Conservation (phyloP, 2,797 vertebrate species). For the Tympanoctomys barrerae region DNA sequence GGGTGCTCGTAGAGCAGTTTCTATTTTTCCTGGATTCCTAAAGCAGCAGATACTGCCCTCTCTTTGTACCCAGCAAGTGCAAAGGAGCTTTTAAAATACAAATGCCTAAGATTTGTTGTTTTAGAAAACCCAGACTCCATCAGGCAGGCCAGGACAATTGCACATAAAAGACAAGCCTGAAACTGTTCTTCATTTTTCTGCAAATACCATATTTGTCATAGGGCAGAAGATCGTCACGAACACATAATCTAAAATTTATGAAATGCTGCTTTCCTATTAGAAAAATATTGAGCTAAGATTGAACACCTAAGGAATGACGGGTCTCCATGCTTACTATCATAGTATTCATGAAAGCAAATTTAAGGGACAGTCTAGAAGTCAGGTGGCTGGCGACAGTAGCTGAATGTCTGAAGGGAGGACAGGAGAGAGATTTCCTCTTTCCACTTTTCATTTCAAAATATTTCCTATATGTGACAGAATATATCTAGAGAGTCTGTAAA, state of each 20-base stretch:
- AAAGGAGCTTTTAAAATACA: neutral
- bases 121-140: neutral
- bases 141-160: neutral
- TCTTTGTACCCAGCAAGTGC: neutral
- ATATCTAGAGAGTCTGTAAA: neutral
- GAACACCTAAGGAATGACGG: no score
- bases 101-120: neutral
- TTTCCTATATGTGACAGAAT: neutral
- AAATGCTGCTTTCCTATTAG: neutral
- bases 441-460: constrained; percentile 18
- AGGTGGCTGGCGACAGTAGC: neutral
- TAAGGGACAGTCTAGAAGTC: neutral
- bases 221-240: neutral
- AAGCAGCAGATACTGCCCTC: neutral
- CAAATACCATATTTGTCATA: neutral
- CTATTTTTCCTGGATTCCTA: neutral
- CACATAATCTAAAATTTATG: neutral
- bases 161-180: neutral
- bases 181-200: neutral
- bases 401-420: neutral
- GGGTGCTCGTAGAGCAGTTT: neutral
- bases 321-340: neutral
- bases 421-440: neutral
- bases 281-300: neutral
- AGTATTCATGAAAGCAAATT: neutral